Evolutionary conservation across 2,113 vertebrate genomes (phyloP).

Genomic region (Chaetodon auriga): DNA sequence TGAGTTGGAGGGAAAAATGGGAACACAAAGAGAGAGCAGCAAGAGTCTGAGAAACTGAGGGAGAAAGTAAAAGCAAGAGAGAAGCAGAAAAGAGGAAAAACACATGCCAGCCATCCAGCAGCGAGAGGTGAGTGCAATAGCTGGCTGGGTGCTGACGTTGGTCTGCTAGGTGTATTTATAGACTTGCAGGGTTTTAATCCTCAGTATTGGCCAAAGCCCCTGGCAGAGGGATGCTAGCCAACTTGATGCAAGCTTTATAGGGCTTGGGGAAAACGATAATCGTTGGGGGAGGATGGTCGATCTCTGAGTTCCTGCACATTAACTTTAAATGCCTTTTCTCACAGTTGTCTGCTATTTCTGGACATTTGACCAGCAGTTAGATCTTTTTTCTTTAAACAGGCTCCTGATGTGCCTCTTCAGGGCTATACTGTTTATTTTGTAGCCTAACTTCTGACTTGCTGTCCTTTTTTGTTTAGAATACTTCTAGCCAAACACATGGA

Average conservation of each 20-base stretch:
- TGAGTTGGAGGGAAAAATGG: conserved; percentile 36
- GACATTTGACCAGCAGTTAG: neutral
- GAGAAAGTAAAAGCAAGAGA: conserved; percentile 42
- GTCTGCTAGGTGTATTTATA: conserved; percentile 81
- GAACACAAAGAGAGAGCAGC: conserved; percentile 30
- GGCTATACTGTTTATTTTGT: neutral
- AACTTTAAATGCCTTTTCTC: conserved; percentile 22
- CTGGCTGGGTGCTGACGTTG: conserved; percentile 70
- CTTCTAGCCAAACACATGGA: neutral
- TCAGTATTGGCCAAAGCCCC: conserved; percentile 78
- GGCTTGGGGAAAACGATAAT: conserved; percentile 64
- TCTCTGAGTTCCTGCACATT: conserved; percentile 58
- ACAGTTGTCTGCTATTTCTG: conserved; percentile 20
- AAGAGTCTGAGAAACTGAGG: conserved; percentile 37
- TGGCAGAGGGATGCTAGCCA: conserved; percentile 72
- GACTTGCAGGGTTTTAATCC: conserved; percentile 80
- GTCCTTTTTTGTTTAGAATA: neutral
- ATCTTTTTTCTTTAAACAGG: neutral
- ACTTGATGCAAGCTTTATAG: conserved; percentile 71
- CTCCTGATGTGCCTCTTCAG: neutral
- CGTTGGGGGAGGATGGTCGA: conserved; percentile 49
- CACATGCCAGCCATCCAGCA: conserved; percentile 60
- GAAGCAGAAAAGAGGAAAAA: conserved; percentile 37
- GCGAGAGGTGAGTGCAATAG: conserved; percentile 71
- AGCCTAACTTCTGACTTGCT: neutral